Evolutionary conservation across 2,888 invertebrate genomes (phyloP), one percentile per base, ranked within the genome.

Genomic region (Thymelicus acteon): DNA sequence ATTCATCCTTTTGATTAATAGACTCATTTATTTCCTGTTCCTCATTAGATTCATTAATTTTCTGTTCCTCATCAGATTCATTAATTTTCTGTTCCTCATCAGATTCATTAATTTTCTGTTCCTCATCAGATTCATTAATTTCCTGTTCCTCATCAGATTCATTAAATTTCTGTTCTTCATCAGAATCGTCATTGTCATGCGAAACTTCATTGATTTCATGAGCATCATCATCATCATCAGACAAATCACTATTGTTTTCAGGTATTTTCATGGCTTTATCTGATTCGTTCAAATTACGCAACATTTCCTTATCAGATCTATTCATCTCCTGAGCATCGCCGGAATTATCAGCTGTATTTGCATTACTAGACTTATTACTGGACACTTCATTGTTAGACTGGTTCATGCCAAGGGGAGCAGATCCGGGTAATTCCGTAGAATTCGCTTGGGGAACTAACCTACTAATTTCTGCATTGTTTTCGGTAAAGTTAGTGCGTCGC

Each of bases 401-500:
- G 2, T 60, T 31, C 54, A 47, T 60, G 37, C 60, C 31, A 62
- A 52, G 47, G 12, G 54, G 63, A 7, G 62, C 73, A 52, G 74
- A 64, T 24, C 71, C 52, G 6, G 72, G 74, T 47, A 77, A 37
- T 72, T 77, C 77, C 1, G 78, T 77, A 1, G 80, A 79, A 63
- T 79, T 78, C 0, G 79, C 78, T 73, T 76, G 75, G 7, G 75
- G 79, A 12, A 80, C n/a, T n/a, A n/a, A 73, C 19, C 80, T 80
- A 0, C 74, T 75, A 2, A 80, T 82, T 2, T 84, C 81, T 0
- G 80, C 78, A 15, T 82, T 81, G 2, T 77, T 63, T 10, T 84
- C 83, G 13, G 76, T 75, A 67, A 62, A 77, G 75, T 0, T 57
- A 13, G 87, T 88, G 67, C 85, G 83, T 13, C 86, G 77, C 78